Percentiles rank a stretch among this genome's conserved stretches.
These are phyloP conservation scores for Agelastica alni DNA, from an alignment of 2,888 invertebrate species.

Conservation along the genomic window DNA sequence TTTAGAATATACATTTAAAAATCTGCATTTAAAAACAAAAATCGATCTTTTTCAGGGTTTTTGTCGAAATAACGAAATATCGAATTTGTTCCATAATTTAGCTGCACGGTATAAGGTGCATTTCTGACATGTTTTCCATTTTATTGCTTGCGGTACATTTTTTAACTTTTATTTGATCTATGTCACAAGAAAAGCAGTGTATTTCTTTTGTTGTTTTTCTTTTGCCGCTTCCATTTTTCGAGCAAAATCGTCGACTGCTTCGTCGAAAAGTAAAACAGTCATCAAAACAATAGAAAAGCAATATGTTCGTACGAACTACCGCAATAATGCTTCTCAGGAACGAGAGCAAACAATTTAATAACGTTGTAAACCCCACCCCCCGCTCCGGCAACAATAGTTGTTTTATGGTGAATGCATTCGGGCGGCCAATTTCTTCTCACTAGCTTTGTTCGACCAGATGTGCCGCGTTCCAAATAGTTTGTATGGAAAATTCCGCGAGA, in stretches of 20 bases:
- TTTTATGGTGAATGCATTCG: constrained; percentile 23
- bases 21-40: too few relatives aligned
- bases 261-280: constrained; percentile 7
- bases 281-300: constrained; percentile 28
- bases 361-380: constrained; percentile 27
- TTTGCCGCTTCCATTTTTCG: too few relatives aligned
- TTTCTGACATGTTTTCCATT: too few relatives aligned
- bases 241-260: background rate
- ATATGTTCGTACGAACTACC: constrained; percentile 26
- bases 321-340: constrained; percentile 24
- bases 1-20: too few relatives aligned
- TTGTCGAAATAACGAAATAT: too few relatives aligned
- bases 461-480: constrained; percentile 37
- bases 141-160: too few relatives aligned
- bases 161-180: background rate
- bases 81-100: too few relatives aligned
- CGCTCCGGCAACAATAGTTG: constrained; percentile 27
- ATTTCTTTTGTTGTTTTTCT: too few relatives aligned
- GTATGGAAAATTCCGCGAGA: constrained; percentile 36
- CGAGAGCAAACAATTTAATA: constrained; percentile 36
- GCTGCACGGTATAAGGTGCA: too few relatives aligned
- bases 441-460: constrained; percentile 21
- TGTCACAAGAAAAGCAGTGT: background rate
- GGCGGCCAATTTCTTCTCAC: constrained; percentile 28
- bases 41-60: too few relatives aligned